phyloP scores from a whole-genome alignment of 2,113 vertebrate genomes.

The Serilophus lunatus region DNA sequence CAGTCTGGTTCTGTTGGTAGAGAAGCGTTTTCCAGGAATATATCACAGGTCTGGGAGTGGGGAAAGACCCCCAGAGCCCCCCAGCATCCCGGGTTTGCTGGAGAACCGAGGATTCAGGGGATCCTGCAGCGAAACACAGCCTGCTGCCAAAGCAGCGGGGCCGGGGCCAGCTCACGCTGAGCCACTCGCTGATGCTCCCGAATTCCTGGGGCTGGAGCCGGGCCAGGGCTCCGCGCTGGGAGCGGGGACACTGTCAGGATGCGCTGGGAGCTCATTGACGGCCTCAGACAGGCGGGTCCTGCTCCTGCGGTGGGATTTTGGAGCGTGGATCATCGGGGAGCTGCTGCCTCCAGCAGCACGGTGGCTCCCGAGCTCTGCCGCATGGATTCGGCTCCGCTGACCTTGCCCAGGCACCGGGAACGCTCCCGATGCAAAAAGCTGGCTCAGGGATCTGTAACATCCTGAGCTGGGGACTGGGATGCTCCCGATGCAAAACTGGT shows the following conservation, averaged over 20 bases:
- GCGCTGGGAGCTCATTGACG: not conserved
- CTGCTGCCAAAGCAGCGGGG: accelerated
- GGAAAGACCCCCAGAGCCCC: not conserved
- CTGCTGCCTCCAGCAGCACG: not conserved
- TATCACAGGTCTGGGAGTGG: not conserved
- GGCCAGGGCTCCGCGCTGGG: not conserved
- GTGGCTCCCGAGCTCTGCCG: not conserved
- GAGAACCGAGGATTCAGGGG: not conserved
- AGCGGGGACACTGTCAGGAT: not conserved
- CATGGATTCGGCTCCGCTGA: too few relatives aligned
- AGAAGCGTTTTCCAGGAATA: not conserved
- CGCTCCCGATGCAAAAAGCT: not conserved
- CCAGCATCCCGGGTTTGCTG: not conserved
- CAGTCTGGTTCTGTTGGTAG: not conserved
- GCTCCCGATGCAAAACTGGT: too few relatives aligned
- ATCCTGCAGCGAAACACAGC: accelerated
- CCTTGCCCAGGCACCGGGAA: accelerated
- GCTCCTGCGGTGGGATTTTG: not conserved
- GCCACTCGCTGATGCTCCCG: accelerated
- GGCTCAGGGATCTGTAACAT: not conserved
- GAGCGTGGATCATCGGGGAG: not conserved
- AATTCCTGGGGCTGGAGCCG: not conserved
- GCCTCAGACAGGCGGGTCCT: not conserved
- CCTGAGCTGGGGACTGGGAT: not conserved
- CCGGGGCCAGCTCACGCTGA: not conserved